Conservation (phyloP, 2,113 vertebrate genomes). For the Entomyzon cyanotis region DNA sequence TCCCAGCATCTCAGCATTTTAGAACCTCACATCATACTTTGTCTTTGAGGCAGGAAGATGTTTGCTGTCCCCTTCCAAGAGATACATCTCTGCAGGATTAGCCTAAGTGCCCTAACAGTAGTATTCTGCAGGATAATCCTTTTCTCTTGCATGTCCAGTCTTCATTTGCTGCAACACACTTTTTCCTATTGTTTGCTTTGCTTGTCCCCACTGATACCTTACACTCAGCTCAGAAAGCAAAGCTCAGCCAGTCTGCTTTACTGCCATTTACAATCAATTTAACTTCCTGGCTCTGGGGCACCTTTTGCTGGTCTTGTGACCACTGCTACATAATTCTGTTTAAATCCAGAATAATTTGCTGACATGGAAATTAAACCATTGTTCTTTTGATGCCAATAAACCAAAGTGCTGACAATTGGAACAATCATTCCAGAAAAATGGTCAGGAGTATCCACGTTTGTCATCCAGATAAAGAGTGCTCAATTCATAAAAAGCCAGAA, state of each 20-base stretch:
- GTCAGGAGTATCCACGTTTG: not conserved
- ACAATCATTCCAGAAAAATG: not conserved
- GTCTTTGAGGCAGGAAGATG: not conserved
- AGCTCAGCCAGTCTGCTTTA: not conserved
- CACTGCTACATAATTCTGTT: not conserved
- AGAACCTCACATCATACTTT: not conserved
- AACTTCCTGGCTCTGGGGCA: conserved; percentile 13
- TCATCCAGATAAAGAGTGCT: conserved; percentile 12
- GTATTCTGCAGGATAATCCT: not conserved
- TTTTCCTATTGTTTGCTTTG: not conserved
- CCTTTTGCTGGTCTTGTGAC: not conserved
- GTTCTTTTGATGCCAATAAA: conserved; percentile 26
- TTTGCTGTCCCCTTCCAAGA: not conserved
- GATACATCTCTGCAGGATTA: not conserved
- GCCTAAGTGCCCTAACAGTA: not conserved
- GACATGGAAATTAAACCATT: conserved; percentile 22
- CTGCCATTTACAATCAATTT: not conserved
- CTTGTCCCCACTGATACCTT: not conserved
- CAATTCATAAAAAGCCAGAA: conserved; percentile 33
- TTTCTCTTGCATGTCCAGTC: not conserved
- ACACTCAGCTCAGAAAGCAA: not conserved
- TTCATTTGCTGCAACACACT: not conserved
- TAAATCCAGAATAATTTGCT: conserved; percentile 30
- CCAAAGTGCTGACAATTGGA: conserved; percentile 3
- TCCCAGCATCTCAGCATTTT: not conserved